phyloP scores from a whole-genome alignment of 1,140 invertebrate species.

The Bombus sylvicola region DNA sequence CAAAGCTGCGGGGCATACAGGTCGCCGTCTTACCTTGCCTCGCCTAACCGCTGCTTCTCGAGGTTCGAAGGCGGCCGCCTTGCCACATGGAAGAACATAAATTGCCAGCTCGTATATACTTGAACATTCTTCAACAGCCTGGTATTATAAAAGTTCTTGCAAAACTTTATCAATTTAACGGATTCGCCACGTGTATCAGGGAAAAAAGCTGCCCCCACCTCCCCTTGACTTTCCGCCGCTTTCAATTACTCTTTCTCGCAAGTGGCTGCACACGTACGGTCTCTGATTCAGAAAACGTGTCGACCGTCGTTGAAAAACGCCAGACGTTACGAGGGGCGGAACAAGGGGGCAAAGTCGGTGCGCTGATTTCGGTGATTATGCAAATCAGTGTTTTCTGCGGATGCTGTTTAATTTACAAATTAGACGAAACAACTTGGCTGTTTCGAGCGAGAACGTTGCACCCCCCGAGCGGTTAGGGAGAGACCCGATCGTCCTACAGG shows the following conservation, averaged over 20 bases:
- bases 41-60: no score
- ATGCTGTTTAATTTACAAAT: constrained; percentile 2
- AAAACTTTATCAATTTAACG: constrained; percentile 83
- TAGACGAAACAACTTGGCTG: neutral
- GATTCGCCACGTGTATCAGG: constrained; percentile 76
- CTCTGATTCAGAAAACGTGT: neutral
- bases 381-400: neutral
- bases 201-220: neutral
- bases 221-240: neutral
- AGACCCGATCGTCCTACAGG: neutral
- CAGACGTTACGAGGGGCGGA: neutral
- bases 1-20: neutral
- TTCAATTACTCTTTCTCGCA: constrained; percentile 35
- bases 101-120: constrained; percentile 79
- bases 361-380: constrained; percentile 16
- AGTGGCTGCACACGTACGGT: neutral
- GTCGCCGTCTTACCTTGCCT: neutral
- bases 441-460: neutral
- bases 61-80: constrained; percentile 23
- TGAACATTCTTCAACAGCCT: constrained; percentile 76
- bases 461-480: neutral
- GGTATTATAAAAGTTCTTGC: constrained; percentile 81
- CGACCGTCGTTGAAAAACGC: neutral
- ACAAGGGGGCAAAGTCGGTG: no score
- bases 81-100: constrained; percentile 70